Conservation (phyloP, 2,113 vertebrate genomes). For the Chaenogobius annularis region DNA sequence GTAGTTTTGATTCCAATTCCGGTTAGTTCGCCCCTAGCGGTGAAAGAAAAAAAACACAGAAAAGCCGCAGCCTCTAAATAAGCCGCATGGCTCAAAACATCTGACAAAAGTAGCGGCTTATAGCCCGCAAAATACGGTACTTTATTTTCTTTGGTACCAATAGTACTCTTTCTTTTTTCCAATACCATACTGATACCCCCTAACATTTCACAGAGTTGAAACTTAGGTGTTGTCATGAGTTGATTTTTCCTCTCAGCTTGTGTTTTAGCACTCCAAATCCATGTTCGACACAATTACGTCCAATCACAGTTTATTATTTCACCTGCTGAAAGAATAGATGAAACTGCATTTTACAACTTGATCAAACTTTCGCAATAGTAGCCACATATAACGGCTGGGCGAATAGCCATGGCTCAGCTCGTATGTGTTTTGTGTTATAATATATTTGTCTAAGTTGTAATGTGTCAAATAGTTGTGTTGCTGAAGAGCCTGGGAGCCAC, state of each 20-base stretch:
- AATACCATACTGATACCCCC: too few relatives aligned
- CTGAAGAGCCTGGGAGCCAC: slow-evolving; percentile 85
- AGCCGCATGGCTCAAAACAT: too few relatives aligned
- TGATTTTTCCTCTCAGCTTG: too few relatives aligned
- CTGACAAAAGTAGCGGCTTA: too few relatives aligned
- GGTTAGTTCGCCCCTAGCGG: too few relatives aligned
- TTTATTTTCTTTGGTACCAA: too few relatives aligned
- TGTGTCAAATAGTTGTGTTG: slow-evolving; percentile 80
- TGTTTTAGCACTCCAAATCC: not conserved
- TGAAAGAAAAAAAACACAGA: too few relatives aligned
- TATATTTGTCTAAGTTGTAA: not conserved
- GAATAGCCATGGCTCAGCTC: not conserved
- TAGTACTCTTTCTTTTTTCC: too few relatives aligned
- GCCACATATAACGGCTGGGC: too few relatives aligned
- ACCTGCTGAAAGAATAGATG: not conserved
- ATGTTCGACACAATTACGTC: not conserved
- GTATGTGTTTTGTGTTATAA: not conserved
- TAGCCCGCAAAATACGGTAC: too few relatives aligned
- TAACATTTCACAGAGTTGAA: not conserved
- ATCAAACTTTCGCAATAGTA: not conserved
- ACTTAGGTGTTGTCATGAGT: not conserved
- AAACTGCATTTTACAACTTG: not conserved
- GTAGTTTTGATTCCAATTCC: too few relatives aligned
- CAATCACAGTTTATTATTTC: not conserved
- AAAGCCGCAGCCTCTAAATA: too few relatives aligned